Conservation (phyloP, 2,113 vertebrate genomes). For the Anolis sagrei region DNA sequence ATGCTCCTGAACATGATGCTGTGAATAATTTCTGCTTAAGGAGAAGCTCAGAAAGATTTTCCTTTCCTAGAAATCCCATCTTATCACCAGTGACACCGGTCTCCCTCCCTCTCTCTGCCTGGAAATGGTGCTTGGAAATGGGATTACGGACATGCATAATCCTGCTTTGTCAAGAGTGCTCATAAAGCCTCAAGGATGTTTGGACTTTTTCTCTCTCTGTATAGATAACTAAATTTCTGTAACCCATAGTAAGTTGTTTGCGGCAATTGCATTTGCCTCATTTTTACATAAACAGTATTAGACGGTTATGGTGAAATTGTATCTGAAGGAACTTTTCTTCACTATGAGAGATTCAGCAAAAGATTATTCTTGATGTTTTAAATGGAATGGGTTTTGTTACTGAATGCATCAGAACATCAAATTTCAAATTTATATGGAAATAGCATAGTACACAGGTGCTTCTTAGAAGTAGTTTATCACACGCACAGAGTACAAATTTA, state of each 20-base stretch:
- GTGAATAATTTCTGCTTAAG: not conserved
- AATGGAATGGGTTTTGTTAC: slow-evolving; percentile 37
- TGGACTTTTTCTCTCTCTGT: not conserved
- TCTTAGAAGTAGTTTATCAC: slow-evolving; percentile 49
- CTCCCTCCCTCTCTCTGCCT: not conserved
- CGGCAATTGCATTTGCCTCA: not conserved
- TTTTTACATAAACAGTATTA: not conserved
- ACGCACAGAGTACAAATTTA: not conserved
- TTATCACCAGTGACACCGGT: no score
- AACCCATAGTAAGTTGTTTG: not conserved
- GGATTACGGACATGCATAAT: not conserved
- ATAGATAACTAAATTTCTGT: not conserved
- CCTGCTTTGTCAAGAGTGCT: not conserved
- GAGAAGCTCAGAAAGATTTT: not conserved
- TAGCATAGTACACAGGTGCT: slow-evolving; percentile 26
- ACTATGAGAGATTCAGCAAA: slow-evolving; percentile 40
- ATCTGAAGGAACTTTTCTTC: slow-evolving; percentile 27
- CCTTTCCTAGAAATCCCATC: not conserved
- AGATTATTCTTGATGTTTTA: slow-evolving; percentile 58
- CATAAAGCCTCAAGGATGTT: not conserved
- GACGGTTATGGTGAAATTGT: not conserved
- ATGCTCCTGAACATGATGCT: not conserved
- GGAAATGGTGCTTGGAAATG: not conserved
- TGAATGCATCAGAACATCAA: slow-evolving; percentile 48
- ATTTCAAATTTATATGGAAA: slow-evolving; percentile 66